Conservation (phyloP, 2,888 invertebrate genomes). For the Vanessa cardui region DNA sequence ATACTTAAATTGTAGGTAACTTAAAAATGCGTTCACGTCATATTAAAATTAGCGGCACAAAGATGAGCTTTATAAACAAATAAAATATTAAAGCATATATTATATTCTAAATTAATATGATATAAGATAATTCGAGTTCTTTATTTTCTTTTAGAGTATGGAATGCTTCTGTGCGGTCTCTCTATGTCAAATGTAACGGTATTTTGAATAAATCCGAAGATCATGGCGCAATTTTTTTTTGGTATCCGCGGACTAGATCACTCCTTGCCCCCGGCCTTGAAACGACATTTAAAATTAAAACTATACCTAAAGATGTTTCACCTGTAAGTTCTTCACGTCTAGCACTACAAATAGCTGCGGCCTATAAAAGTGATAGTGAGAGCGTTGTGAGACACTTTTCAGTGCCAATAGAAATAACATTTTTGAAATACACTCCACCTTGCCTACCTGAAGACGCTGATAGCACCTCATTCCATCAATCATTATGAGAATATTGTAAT, state of each 20-base stretch:
- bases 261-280: slow-evolving; percentile 61
- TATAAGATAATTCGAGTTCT: not conserved
- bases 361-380: slow-evolving; percentile 61
- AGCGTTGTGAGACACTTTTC: slow-evolving; percentile 57
- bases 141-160: slow-evolving; percentile 51
- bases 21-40: no score
- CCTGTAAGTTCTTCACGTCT: slow-evolving; percentile 50
- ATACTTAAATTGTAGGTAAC: no score
- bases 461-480: no score
- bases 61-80: no score
- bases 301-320: slow-evolving; percentile 51
- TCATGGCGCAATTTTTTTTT: slow-evolving; percentile 61
- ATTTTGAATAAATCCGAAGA: slow-evolving; percentile 58
- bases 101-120: no score
- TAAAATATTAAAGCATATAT: no score
- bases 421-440: slow-evolving; percentile 51
- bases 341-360: slow-evolving; percentile 59
- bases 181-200: slow-evolving; percentile 61
- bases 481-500: no score
- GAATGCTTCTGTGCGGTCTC: slow-evolving; percentile 54
- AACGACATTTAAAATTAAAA: slow-evolving; percentile 51
- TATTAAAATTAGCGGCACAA: no score
- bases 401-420: slow-evolving; percentile 59
- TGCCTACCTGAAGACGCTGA: slow-evolving; percentile 24
- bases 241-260: slow-evolving; percentile 59